phyloP scores from a whole-genome alignment of 2,888 invertebrate species.

The Yponomeuta cagnagella region DNA sequence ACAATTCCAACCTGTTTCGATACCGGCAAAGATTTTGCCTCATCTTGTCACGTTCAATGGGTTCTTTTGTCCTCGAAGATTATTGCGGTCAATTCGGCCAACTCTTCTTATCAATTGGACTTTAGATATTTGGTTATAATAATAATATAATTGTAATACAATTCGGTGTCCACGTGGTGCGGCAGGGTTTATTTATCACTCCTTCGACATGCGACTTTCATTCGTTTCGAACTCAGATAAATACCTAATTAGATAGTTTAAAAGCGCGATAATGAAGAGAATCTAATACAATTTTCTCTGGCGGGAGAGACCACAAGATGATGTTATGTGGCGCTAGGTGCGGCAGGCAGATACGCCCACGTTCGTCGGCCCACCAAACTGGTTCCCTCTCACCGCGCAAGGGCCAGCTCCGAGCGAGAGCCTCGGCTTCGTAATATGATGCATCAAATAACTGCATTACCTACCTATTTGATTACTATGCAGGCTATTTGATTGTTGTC shows the following conservation, averaged over 20 bases:
- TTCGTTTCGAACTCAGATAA: neutral
- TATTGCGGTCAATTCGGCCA: slow-evolving; percentile 16
- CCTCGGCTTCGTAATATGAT: slow-evolving; percentile 5
- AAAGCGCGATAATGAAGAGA: neutral
- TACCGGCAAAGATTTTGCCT: slow-evolving; percentile 37
- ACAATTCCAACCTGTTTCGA: slow-evolving; percentile 67
- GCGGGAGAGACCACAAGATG: neutral
- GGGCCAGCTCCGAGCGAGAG: slow-evolving; percentile 22
- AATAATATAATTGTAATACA: neutral
- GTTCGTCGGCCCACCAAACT: slow-evolving; percentile 46
- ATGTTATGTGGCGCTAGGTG: slow-evolving; percentile 28
- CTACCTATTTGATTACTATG: neutral
- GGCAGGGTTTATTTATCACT: too few relatives aligned
- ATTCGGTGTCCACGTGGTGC: neutral
- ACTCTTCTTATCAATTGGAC: neutral
- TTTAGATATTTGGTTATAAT: neutral
- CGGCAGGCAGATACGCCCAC: slow-evolving; percentile 40
- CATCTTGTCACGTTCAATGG: slow-evolving; percentile 20
- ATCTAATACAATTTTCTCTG: neutral
- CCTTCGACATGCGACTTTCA: neutral
- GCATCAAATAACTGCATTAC: neutral
- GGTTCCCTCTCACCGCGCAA: slow-evolving; percentile 65
- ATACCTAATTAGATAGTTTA: neutral
- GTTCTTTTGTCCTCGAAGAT: slow-evolving; percentile 28
- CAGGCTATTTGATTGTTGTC: neutral